A percentile compares a stretch with the other conserved stretches of the same genome.
Conservation (phyloP, 2,888 invertebrate genomes). For the Taenaris catops region DNA sequence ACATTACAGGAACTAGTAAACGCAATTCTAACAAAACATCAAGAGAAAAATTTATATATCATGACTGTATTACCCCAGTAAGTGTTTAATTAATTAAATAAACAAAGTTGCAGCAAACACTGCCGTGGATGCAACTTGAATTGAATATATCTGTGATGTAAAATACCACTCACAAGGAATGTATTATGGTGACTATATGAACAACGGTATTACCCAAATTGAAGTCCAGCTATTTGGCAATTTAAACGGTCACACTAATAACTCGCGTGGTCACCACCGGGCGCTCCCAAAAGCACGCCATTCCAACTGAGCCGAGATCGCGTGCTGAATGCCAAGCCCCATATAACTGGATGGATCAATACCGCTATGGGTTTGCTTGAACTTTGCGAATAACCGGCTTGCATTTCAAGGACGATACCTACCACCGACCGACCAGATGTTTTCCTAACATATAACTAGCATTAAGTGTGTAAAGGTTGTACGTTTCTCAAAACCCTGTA, state of each 20-base stretch:
- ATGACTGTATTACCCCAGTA: too few species aligned
- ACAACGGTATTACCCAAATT: constrained; percentile 7
- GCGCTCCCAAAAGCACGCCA: constrained; percentile 44
- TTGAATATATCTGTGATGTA: too few species aligned
- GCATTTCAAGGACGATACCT: constrained; percentile 28
- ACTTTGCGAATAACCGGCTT: constrained; percentile 31
- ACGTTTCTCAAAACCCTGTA: too few species aligned
- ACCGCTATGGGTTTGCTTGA: constrained; percentile 27
- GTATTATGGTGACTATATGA: neutral
- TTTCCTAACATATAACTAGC: constrained; percentile 17
- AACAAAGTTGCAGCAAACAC: too few species aligned
- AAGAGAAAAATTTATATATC: too few species aligned
- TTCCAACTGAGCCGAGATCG: constrained; percentile 40
- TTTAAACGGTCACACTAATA: constrained; percentile 13
- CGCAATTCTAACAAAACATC: too few species aligned
- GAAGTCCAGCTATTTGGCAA: constrained; percentile 7
- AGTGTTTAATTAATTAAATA: too few species aligned
- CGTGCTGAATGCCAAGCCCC: constrained; percentile 45
- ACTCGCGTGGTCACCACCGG: constrained; percentile 24
- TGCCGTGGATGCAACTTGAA: too few species aligned
- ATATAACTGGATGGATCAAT: constrained; percentile 35
- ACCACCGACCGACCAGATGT: constrained; percentile 24
- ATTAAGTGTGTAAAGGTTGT: too few species aligned
- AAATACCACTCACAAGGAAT: too few species aligned
- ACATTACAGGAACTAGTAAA: too few species aligned